Conservation (phyloP, 2,888 invertebrate genomes). For the Serripes groenlandicus region DNA sequence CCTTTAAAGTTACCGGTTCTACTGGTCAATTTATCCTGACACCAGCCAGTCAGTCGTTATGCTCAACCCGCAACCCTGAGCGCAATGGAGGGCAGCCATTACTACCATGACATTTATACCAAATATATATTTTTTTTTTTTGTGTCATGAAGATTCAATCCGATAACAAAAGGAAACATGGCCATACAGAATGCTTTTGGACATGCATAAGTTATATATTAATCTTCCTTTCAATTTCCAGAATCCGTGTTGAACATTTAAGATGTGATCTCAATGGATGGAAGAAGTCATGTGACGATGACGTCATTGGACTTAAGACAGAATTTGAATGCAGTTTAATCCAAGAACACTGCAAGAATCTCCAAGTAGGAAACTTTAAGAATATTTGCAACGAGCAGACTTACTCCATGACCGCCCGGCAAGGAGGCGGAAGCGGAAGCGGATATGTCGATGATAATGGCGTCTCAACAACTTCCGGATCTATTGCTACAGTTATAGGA, state of each 20-base stretch:
- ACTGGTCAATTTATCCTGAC: too few relatives aligned
- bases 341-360: conserved; percentile 70
- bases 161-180: too few relatives aligned
- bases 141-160: too few relatives aligned
- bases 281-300: conserved; percentile 56
- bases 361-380: conserved; percentile 63
- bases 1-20: too few relatives aligned
- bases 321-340: conserved; percentile 71
- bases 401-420: conserved; percentile 49
- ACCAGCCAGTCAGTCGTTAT: too few relatives aligned
- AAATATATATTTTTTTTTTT: too few relatives aligned
- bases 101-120: too few relatives aligned
- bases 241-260: conserved; percentile 70
- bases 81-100: too few relatives aligned
- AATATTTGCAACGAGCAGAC: conserved; percentile 67
- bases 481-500: conserved; percentile 27
- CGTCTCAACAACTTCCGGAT: conserved; percentile 35
- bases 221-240: conserved; percentile 35
- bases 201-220: not conserved
- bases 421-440: conserved; percentile 20
- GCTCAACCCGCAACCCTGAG: too few relatives aligned
- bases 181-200: too few relatives aligned
- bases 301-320: conserved; percentile 68
- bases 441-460: conserved; percentile 20
- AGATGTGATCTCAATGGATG: conserved; percentile 70